Percentiles rank a stretch among this genome's conserved stretches.
These are phyloP conservation scores for Drosophila setifemur DNA, from an alignment of 1,140 invertebrate genomes.

Conservation along the genomic window DNA sequence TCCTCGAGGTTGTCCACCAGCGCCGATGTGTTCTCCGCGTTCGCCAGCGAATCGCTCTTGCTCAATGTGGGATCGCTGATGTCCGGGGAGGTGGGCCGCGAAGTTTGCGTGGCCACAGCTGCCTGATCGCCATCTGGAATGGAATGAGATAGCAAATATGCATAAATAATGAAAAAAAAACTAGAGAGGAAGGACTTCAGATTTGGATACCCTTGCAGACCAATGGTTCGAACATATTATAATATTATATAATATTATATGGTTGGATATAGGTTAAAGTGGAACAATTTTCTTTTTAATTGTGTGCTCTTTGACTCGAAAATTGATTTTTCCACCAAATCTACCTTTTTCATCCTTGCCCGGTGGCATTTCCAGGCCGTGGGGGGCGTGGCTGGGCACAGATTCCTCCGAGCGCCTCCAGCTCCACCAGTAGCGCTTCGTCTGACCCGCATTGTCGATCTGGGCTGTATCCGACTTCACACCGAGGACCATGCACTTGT, in stretches of 20 bases:
- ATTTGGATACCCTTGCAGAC: too few species aligned
- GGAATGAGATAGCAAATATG: neutral
- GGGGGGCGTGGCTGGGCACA: constrained; percentile 43
- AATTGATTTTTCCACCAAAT: too few species aligned
- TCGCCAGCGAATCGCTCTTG: constrained; percentile 70
- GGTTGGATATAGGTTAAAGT: too few species aligned
- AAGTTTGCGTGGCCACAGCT: constrained; percentile 81
- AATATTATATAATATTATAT: too few species aligned
- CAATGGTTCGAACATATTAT: too few species aligned
- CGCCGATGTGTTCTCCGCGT: constrained; percentile 78
- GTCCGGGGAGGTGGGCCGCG: constrained; percentile 73
- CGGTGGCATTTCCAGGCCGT: constrained; percentile 9
- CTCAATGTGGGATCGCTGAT: constrained; percentile 65
- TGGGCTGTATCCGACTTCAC: constrained; percentile 65
- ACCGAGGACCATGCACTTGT: constrained; percentile 31
- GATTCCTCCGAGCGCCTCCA: constrained; percentile 86
- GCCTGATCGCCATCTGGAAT: constrained; percentile 77
- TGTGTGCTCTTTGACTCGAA: too few species aligned
- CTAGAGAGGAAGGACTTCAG: too few species aligned
- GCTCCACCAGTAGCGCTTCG: constrained; percentile 87
- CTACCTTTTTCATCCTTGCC: constrained; percentile 62
- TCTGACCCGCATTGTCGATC: constrained; percentile 66
- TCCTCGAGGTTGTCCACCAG: constrained; percentile 77
- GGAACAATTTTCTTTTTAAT: too few species aligned
- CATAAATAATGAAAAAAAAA: neutral